Conservation (phyloP, 2,797 vertebrate genomes). For the Acipenser oxyrinchus region DNA sequence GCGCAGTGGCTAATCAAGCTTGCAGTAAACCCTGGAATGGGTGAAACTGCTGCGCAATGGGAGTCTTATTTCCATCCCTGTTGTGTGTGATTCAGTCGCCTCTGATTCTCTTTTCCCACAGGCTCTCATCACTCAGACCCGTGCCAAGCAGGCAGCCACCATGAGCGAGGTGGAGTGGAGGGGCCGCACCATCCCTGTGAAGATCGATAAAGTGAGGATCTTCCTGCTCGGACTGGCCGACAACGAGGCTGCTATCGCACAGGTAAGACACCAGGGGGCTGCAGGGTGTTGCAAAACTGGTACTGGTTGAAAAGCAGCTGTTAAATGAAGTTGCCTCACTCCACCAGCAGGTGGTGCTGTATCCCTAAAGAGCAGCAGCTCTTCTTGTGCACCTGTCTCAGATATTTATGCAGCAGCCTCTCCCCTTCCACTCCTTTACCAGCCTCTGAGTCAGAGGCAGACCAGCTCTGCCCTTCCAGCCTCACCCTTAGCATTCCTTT, state of each 20-base stretch:
- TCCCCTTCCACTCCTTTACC: conserved; percentile 41
- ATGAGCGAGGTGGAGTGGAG: conserved; percentile 98
- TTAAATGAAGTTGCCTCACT: background rate
- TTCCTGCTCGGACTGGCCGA: conserved; percentile 87
- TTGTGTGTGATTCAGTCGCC: background rate
- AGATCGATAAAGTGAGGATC: conserved; percentile 91
- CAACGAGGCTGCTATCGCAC: conserved; percentile 85
- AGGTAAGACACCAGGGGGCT: conserved; percentile 58
- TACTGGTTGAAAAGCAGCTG: no score
- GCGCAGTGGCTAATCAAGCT: no score
- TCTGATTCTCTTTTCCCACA: conserved; percentile 20
- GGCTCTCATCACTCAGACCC: conserved; percentile 84
- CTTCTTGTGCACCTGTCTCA: background rate
- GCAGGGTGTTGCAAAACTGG: background rate
- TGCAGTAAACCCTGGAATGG: background rate
- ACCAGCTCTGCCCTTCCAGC: conserved; percentile 24
- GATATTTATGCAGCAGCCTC: conserved; percentile 17
- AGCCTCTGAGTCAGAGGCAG: conserved; percentile 40
- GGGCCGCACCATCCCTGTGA: conserved; percentile 82
- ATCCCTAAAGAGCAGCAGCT: background rate
- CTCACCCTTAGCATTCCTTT: conserved; percentile 2
- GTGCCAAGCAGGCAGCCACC: conserved; percentile 91
- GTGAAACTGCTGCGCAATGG: background rate
- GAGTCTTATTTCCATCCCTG: background rate
- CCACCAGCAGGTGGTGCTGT: conserved; percentile 15